These are phyloP conservation scores for Sparidentex hasta DNA, from an alignment of 2,797 vertebrate genomes.

Conservation along the genomic window DNA sequence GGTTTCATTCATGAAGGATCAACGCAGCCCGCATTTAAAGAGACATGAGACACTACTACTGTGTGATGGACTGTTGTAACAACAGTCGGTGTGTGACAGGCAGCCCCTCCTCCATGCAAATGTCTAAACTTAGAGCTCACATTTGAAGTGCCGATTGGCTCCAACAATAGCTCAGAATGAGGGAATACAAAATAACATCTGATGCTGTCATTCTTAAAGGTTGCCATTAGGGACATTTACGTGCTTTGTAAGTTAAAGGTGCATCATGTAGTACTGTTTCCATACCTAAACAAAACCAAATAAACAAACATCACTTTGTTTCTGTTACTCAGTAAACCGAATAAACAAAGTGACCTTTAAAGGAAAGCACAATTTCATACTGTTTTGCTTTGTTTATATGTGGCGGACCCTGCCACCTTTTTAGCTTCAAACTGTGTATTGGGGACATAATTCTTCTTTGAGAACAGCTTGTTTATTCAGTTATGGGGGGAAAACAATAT, in stretches of 20 bases:
- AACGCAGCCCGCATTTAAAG: slow-evolving; percentile 87
- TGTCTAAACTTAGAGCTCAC: slow-evolving; percentile 59
- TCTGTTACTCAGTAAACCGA: too few species aligned
- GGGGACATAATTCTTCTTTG: too few species aligned
- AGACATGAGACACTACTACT: slow-evolving; percentile 72
- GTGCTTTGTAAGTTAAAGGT: background rate
- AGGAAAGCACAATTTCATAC: too few species aligned
- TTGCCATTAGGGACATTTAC: background rate
- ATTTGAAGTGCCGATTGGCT: slow-evolving; percentile 35
- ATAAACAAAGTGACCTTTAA: too few species aligned
- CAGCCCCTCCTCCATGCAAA: slow-evolving; percentile 53
- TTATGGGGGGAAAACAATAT: too few species aligned
- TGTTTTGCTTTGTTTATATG: too few species aligned
- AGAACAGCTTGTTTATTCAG: too few species aligned
- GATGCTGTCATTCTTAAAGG: slow-evolving; percentile 1
- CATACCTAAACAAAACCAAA: too few species aligned
- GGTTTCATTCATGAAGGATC: slow-evolving; percentile 97
- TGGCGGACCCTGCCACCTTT: too few species aligned
- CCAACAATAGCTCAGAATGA: slow-evolving; percentile 4
- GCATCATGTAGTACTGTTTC: too few species aligned
- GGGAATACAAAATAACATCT: background rate
- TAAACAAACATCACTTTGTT: too few species aligned
- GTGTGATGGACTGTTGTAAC: slow-evolving; percentile 57
- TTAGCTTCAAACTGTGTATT: too few species aligned
- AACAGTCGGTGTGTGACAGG: slow-evolving; percentile 63